A percentile compares a stretch with the other conserved stretches of the same genome.
Evolutionary conservation across 2,888 invertebrate species (phyloP).

Genomic region (Aphelenchoides bicaudatus): DNA sequence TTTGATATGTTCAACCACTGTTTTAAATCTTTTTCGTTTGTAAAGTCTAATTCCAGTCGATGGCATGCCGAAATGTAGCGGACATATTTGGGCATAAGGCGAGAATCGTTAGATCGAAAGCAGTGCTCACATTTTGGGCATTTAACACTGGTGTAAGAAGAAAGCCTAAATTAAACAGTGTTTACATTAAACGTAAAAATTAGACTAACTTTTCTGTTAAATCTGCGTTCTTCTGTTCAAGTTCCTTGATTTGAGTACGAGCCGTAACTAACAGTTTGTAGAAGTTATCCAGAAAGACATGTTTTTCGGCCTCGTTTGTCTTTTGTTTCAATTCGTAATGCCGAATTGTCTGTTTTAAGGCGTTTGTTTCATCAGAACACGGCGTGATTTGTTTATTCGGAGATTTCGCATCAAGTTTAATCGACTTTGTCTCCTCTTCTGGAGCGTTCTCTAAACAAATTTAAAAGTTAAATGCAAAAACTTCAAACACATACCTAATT

Average conservation of each 20-base stretch:
- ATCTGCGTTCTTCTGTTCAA: background rate
- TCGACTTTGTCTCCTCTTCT: no score
- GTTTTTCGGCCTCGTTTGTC: background rate
- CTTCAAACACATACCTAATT: no score
- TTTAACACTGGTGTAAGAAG: background rate
- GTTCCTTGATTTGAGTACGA: background rate
- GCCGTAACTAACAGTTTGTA: conserved; percentile 8
- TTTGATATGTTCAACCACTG: conserved; percentile 6
- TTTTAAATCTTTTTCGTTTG: background rate
- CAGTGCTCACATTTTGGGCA: conserved; percentile 6
- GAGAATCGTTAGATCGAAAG: background rate
- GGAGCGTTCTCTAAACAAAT: no score
- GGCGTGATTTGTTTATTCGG: background rate
- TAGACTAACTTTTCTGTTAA: conserved; percentile 7
- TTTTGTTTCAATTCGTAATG: conserved; percentile 2
- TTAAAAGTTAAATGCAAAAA: no score
- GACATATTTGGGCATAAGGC: conserved; percentile 14
- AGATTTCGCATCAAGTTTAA: no score
- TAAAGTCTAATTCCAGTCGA: conserved; percentile 14
- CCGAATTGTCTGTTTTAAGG: background rate
- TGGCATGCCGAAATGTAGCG: background rate
- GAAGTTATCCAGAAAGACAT: background rate
- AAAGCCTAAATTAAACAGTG: background rate
- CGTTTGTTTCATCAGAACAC: no score
- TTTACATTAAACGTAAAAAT: background rate